Evolutionary conservation across 2,888 invertebrate genomes (phyloP), one percentile per base, ranked within the genome.

Genomic region (Onchidella celtica): DNA sequence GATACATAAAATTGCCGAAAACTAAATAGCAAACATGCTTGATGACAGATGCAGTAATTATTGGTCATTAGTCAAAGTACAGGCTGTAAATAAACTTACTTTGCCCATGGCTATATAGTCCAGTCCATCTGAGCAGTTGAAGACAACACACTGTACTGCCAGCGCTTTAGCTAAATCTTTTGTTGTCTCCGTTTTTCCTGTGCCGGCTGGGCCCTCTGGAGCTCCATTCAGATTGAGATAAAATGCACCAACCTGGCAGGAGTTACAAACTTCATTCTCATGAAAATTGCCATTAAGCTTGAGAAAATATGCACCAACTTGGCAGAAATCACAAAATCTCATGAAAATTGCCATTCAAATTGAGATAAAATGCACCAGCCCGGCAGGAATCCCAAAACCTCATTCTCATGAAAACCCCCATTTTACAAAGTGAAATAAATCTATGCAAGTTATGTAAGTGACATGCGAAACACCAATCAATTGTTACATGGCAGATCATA

Each of bases 91-190:
- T 9, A 21, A 1, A 55, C 85, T 84, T 85, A 94, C 94, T 90
- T 98, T 98, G 72, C 98, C 98, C 90, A 98, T 95, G 2, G 98
- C 98, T 85, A 98, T 95, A 90, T 98, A 98, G 92, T 98, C 98
- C 83, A 98, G 94, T 21, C 98, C 98, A 93, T 98, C 98, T 0
- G 98, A 98, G 91, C 98, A 98, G 94, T 98, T 98, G 93, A 98
- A 98, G 0, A 98, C 98, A 3, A 98, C 97, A 93, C 98, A 98
- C 93, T 97, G 97, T 0, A 98, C 97, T 0, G 97, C 98, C 73
- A 98, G 91, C 0, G 97, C 97, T 94, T 97, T 97, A 4, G 97
- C 97, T 86, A 98, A 94, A 94, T 98, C 98, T 94, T 98, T 98
- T 0, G 97, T 97, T 3, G 93, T 93, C 86, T 93, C 93, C 38